Evolutionary conservation across 1,140 invertebrate species (phyloP), one percentile per base, ranked within the genome.

Genomic region (Zelostemma sp.): DNA sequence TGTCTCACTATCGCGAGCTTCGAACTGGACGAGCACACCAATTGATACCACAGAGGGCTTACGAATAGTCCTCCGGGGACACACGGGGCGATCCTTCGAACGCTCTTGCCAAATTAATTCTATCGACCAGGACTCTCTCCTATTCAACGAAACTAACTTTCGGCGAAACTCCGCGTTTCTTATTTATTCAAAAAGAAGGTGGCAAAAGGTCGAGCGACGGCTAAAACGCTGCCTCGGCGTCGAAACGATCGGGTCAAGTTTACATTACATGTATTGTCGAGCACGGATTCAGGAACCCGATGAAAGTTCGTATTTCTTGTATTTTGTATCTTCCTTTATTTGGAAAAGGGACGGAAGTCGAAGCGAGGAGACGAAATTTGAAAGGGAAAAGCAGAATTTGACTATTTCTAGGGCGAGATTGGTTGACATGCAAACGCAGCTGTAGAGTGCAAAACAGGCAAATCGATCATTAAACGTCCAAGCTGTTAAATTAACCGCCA

Each of bases 381-480:
- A n/a, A n/a, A n/a, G n/a, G n/a, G n/a, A n/a, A n/a, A n/a, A n/a
- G n/a, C n/a, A n/a, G n/a, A n/a, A n/a, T n/a, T n/a, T n/a, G n/a
- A n/a, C n/a, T n/a, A n/a, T n/a, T n/a, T n/a, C n/a, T n/a, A n/a
- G n/a, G n/a, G n/a, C n/a, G n/a, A n/a, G n/a, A n/a, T n/a, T n/a
- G 8, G 57, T 51, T 33, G 56, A 17, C 61, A 45, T 12, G 43
- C 45, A 40, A 59, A 53, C 50, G 56, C 50, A 38, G n/a, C n/a
- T n/a, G 45, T 58, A 48, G 51, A 55, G 62, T 70, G 76, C 62
- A 68, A 75, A 76, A 76, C 75, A 50, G 67, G 53, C 53, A 70
- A 79, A 76, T 81, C 74, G 79, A 81, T 82, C 77, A 78, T 81
- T 80, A 79, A 80, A 75, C 70, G 74, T 67, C 69, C 76, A 66